A percentile compares a stretch with the other conserved stretches of the same genome.
These are phyloP conservation scores for Balanococcus diminutus DNA, from an alignment of 2,888 invertebrate species.

Conservation along the genomic window DNA sequence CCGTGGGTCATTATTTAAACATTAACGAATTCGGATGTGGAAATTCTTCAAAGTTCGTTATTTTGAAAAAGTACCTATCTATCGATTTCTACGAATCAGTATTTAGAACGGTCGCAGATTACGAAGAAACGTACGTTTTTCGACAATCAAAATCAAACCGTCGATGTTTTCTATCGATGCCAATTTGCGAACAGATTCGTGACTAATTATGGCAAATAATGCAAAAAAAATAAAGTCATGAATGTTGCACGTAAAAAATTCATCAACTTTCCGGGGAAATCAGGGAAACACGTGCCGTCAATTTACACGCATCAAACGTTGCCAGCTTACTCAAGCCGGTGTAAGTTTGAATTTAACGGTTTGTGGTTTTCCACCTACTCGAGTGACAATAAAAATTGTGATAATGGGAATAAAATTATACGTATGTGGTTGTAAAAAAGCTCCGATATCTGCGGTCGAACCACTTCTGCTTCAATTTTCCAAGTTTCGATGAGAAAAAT, in stretches of 20 bases:
- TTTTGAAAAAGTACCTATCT: not conserved
- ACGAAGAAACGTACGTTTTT: not conserved
- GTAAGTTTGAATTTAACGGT: not conserved
- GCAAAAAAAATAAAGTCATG: not conserved
- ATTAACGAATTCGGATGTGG: slow-evolving; percentile 4
- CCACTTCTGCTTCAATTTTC: too few species aligned
- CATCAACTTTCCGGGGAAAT: not conserved
- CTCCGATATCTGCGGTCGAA: too few species aligned
- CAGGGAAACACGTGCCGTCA: not conserved
- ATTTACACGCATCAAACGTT: not conserved
- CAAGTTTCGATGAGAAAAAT: too few species aligned
- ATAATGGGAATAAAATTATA: not conserved
- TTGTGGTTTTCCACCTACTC: not conserved
- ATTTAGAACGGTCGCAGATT: not conserved
- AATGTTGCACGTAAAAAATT: not conserved
- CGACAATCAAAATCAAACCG: too few species aligned
- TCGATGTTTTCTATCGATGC: too few species aligned
- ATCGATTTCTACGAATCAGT: not conserved
- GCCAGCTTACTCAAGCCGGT: not conserved
- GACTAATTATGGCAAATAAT: not conserved
- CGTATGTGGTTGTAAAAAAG: too few species aligned
- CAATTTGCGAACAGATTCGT: not conserved
- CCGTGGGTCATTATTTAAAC: slow-evolving; percentile 28
- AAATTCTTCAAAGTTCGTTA: not conserved
- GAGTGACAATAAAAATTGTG: not conserved